Base-by-base conservation (phyloP, 2,113 vertebrate species). In the Capreolus pygargus region DNA sequence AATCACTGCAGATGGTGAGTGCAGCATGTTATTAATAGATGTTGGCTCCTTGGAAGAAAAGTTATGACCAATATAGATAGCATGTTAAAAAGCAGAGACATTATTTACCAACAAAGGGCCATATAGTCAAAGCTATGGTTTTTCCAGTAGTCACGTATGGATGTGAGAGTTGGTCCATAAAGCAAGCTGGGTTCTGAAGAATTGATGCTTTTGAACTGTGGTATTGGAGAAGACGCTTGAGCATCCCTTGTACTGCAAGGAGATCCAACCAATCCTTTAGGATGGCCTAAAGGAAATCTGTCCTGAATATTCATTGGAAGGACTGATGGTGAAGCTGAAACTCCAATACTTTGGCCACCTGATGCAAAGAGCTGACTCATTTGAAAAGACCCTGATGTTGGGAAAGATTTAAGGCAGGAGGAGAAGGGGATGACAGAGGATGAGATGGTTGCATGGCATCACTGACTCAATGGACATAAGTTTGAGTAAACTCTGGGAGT, bases 161-260 rank as follows among this genome's bases (percentile, higher is more conserved):
- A 61, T 61, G 6, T n/a, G 17, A 67, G 33, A 67, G 61, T n/a
- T 67, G 61, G 33, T 19, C 33, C 16, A n/a, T n/a, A 67, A 67
- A 67, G 16, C 10, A 67, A 67, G 33, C 16, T n/a, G 7, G 19
- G 7, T 19, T 4, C 2, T n/a, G 3, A 67, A 67, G 61, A 67
- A n/a, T 5, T 67, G 61, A n/a, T n/a, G 16, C 16, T n/a, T n/a
- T 67, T 67, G 16, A 67, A 19, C 7, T 67, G 61, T 67, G 16
- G 9, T 67, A 1, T 17, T 67, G 61, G 7, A n/a, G 15, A n/a
- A 19, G 33, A 67, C 16, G n/a, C 61, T 67, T 67, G 61, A 67
- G 61, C 4, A 0, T n/a, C 16, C 33, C 3, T 67, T n/a, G 7
- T n/a, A 67, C 33, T 67, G 7, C 61, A 67, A 67, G 16, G 61